These are phyloP conservation scores for Eptatretus burgeri DNA, from an alignment of 2,113 vertebrate genomes.

Conservation along the genomic window DNA sequence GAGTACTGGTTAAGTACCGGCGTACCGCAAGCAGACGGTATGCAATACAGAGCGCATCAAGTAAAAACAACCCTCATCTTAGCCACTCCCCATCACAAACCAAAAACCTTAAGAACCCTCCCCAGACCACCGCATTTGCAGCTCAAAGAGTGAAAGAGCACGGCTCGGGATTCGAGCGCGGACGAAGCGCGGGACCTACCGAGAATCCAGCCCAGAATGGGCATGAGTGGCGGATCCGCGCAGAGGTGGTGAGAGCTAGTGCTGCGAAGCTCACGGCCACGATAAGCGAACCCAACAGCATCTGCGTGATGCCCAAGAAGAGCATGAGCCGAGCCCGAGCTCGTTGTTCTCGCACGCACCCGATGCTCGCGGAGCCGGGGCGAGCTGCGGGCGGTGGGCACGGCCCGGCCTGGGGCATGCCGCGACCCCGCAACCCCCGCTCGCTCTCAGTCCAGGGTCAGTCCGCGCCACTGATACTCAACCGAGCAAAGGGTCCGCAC, in stretches of 20 bases:
- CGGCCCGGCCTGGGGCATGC: slow-evolving; percentile 20
- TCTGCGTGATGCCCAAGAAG: slow-evolving; percentile 63
- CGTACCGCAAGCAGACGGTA: too few species aligned
- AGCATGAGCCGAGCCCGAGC: slow-evolving; percentile 62
- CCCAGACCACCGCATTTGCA: too few species aligned
- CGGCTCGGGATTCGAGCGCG: too few species aligned
- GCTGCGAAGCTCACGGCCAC: slow-evolving; percentile 86
- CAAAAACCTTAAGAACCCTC: too few species aligned
- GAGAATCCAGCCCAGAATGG: slow-evolving; percentile 97
- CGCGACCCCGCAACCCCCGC: slow-evolving; percentile 17
- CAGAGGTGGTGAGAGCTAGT: slow-evolving; percentile 70
- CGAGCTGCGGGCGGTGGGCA: slow-evolving; percentile 40
- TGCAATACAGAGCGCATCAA: too few species aligned
- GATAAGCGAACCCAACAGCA: slow-evolving; percentile 71
- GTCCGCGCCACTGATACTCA: too few species aligned
- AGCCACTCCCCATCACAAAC: too few species aligned
- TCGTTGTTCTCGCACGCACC: slow-evolving; percentile 42
- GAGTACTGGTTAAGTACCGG: too few species aligned
- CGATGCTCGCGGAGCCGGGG: slow-evolving; percentile 40
- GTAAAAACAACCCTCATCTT: too few species aligned
- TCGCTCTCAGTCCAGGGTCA: too few species aligned
- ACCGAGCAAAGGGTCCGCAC: too few species aligned
- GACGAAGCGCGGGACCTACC: slow-evolving; percentile 25
- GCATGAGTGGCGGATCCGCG: slow-evolving; percentile 69
- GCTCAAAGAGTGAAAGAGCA: too few species aligned